A percentile compares a stretch with the other conserved stretches of the same genome.
Conservation (phyloP, 2,797 vertebrate genomes). For the Notolepis coatsorum region DNA sequence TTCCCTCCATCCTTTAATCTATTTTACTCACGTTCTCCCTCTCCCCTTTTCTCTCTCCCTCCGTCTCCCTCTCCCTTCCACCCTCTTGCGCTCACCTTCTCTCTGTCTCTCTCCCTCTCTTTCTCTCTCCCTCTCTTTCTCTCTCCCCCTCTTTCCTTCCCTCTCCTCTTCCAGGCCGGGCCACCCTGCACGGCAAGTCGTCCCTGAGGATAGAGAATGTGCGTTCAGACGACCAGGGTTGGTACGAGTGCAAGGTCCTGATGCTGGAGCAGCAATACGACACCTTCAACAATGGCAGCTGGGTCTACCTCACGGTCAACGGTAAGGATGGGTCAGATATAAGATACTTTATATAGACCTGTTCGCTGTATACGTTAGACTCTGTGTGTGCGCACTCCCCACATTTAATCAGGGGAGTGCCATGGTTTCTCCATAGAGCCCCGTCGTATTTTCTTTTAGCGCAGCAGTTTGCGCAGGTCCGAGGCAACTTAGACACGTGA, state of each 20-base stretch:
- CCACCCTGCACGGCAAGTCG: slow-evolving; percentile 94
- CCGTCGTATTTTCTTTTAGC: too few species aligned
- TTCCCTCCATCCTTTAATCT: too few species aligned
- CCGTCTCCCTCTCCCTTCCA: neutral
- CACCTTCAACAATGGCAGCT: slow-evolving; percentile 98
- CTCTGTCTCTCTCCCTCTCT: slow-evolving; percentile 15
- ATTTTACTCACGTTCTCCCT: slow-evolving; percentile 24
- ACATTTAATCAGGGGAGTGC: too few species aligned
- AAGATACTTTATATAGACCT: too few species aligned
- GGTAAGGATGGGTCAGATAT: too few species aligned
- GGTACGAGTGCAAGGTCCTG: slow-evolving; percentile 99
- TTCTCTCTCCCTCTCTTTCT: slow-evolving; percentile 15
- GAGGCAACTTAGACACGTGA: too few species aligned
- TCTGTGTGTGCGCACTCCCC: too few species aligned
- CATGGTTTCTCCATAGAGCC: too few species aligned
- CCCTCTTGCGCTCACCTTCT: neutral
- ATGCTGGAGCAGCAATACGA: slow-evolving; percentile 98
- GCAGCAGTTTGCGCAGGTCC: too few species aligned
- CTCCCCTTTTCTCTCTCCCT: slow-evolving; percentile 19
- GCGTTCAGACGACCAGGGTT: slow-evolving; percentile 97
- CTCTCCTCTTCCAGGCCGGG: slow-evolving; percentile 82
- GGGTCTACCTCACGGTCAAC: slow-evolving; percentile 97
- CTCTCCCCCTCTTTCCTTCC: slow-evolving; percentile 25
- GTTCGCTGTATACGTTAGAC: too few species aligned
- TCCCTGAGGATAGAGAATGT: slow-evolving; percentile 94